These are phyloP conservation scores for Macropis europaea DNA, from an alignment of 2,888 invertebrate genomes.

Conservation along the genomic window DNA sequence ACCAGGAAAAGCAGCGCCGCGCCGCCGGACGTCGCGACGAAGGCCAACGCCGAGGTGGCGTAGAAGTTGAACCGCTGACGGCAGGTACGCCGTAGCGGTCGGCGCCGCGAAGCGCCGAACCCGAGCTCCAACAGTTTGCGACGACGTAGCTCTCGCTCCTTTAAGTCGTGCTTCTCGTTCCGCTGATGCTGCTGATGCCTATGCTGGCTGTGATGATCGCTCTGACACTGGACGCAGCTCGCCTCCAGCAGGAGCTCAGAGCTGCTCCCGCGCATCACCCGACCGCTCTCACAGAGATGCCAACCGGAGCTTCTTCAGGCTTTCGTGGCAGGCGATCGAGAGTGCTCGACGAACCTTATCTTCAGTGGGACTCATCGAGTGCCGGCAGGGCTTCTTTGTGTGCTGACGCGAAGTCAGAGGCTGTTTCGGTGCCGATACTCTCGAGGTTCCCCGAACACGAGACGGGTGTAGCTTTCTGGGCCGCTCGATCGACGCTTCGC, in stretches of 20 bases:
- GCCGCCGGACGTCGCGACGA: constrained; percentile 87
- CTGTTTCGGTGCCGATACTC: constrained; percentile 15
- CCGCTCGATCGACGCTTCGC: constrained; percentile 8
- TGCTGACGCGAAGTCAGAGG: constrained; percentile 16
- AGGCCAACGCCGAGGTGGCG: constrained; percentile 86
- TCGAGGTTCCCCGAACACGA: not conserved
- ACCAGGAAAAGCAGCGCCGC: constrained; percentile 88
- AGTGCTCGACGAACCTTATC: constrained; percentile 48
- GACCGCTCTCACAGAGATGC: constrained; percentile 51
- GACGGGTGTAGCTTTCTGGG: constrained; percentile 9
- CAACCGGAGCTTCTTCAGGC: constrained; percentile 39
- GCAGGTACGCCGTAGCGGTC: constrained; percentile 81
- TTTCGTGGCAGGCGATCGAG: constrained; percentile 45
- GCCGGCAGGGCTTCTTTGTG: constrained; percentile 33
- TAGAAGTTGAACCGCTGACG: constrained; percentile 87
- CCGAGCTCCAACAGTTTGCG: constrained; percentile 79
- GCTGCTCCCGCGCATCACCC: constrained; percentile 87
- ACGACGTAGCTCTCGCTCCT: constrained; percentile 76
- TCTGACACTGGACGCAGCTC: constrained; percentile 84
- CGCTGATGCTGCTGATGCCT: constrained; percentile 60
- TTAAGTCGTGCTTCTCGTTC: constrained; percentile 76
- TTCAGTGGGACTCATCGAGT: constrained; percentile 58
- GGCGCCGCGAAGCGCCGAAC: constrained; percentile 78
- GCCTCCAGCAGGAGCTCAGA: constrained; percentile 89
- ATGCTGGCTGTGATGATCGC: constrained; percentile 80